Evolutionary conservation across 2,113 vertebrate genomes (phyloP).

Genomic region (Cryptomyrus ogoouensis): DNA sequence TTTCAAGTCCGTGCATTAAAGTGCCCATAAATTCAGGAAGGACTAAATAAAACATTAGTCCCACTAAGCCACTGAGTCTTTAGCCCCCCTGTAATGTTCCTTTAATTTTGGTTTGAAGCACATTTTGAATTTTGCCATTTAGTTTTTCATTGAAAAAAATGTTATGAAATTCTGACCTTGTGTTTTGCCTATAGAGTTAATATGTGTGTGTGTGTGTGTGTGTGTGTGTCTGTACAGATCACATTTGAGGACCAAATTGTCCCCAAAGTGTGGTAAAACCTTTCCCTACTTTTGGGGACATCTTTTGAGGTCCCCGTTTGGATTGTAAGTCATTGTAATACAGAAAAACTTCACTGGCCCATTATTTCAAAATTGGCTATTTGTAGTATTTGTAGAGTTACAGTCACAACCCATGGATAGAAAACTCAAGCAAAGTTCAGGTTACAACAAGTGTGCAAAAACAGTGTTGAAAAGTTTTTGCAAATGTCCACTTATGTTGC

Average conservation of each 20-base stretch:
- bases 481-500: background rate
- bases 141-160: background rate
- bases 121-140: background rate
- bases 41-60: background rate
- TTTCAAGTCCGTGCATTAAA: too few relatives aligned
- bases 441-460: background rate
- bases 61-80: background rate
- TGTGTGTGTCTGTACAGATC: too few relatives aligned
- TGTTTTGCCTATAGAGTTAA: background rate
- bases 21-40: background rate
- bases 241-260: too few relatives aligned
- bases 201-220: background rate
- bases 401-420: background rate
- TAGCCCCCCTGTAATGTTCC: background rate
- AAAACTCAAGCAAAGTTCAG: background rate
- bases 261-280: too few relatives aligned
- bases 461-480: background rate
- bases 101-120: background rate
- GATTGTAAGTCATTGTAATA: background rate
- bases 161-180: background rate
- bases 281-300: too few relatives aligned
- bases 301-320: too few relatives aligned
- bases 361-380: background rate
- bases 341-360: background rate
- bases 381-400: background rate